Evolutionary conservation across 2,113 vertebrate species (phyloP).

Genomic region (Bos indicus): DNA sequence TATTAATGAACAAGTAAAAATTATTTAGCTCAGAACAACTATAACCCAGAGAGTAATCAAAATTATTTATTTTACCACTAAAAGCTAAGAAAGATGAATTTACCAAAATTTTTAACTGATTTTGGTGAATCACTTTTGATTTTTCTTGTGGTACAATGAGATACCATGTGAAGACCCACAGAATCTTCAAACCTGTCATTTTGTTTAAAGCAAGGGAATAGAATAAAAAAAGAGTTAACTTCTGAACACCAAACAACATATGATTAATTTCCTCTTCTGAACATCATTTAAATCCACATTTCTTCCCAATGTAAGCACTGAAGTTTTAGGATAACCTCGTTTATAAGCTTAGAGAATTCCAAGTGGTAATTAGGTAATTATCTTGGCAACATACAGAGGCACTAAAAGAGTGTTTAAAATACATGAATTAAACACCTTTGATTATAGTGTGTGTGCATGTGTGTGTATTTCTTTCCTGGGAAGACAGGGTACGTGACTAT

Average conservation of each 20-base stretch:
- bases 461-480: neutral
- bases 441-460: neutral
- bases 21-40: neutral
- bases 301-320: neutral
- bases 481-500: neutral
- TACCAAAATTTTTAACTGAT: constrained; percentile 90
- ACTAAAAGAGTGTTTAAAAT: neutral
- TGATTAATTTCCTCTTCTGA: neutral
- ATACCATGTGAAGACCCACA: constrained; percentile 89
- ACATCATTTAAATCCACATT: neutral
- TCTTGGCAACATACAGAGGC: neutral
- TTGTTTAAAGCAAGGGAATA: constrained; percentile 62
- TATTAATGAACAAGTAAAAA: neutral
- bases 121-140: constrained; percentile 88
- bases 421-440: neutral
- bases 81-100: constrained; percentile 66
- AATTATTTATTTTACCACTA: neutral
- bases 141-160: constrained; percentile 77
- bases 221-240: constrained; percentile 1
- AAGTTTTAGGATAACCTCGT: neutral
- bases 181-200: constrained; percentile 87
- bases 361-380: neutral
- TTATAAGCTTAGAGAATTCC: neutral
- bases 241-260: neutral
- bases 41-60: neutral